Evolutionary conservation across 2,113 vertebrate species (phyloP).

Genomic region (Potamarius usumacintae): DNA sequence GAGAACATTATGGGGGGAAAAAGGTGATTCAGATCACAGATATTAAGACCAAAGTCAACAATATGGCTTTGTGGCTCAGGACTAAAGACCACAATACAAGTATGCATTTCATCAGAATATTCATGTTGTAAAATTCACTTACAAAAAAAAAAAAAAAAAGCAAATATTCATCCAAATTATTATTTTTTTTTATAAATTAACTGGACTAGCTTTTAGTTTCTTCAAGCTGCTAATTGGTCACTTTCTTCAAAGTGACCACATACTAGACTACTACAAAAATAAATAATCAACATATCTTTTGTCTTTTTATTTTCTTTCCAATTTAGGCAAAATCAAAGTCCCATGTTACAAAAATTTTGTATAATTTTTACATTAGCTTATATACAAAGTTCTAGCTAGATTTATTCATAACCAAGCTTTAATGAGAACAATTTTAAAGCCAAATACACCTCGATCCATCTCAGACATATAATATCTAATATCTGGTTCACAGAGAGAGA

Average conservation of each 20-base stretch:
- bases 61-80: not conserved
- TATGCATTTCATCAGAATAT: not conserved
- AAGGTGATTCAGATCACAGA: not conserved
- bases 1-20: not conserved
- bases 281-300: slow-evolving; percentile 11
- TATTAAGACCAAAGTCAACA: not conserved
- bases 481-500: not conserved
- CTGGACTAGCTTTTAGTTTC: not conserved
- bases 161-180: not conserved
- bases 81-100: not conserved
- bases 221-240: not conserved
- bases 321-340: slow-evolving; percentile 67
- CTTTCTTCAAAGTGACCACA: not conserved
- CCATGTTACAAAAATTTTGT: slow-evolving; percentile 73
- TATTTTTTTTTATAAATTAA: not conserved
- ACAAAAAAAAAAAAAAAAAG: not conserved
- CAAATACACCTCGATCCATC: not conserved
- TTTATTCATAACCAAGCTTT: slow-evolving; percentile 65
- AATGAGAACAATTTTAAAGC: slow-evolving; percentile 66
- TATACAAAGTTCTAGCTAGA: slow-evolving; percentile 61
- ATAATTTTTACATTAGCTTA: slow-evolving; percentile 60
- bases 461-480: not conserved
- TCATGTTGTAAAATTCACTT: not conserved
- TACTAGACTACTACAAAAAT: not conserved
- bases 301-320: slow-evolving; percentile 58